These are phyloP conservation scores for Lamproptera curius DNA, from an alignment of 2,888 invertebrate genomes.

Conservation along the genomic window DNA sequence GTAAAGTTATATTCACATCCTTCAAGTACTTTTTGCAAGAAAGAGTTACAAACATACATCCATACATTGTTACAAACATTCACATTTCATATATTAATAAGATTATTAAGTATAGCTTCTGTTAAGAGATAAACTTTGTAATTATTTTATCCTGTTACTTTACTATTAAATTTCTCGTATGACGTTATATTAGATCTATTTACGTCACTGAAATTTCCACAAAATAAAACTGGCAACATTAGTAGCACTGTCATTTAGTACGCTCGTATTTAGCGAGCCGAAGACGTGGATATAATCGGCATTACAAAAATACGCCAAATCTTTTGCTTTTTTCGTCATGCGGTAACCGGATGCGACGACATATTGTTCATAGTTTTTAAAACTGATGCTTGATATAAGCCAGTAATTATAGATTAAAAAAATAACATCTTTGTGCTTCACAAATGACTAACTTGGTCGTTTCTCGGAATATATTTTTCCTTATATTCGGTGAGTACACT, in stretches of 20 bases:
- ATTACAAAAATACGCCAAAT: background rate
- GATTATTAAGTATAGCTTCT: too few relatives aligned
- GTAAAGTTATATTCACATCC: too few relatives aligned
- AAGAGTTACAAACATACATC: too few relatives aligned
- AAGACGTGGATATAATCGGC: background rate
- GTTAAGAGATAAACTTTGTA: too few relatives aligned
- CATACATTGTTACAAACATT: too few relatives aligned
- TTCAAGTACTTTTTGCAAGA: too few relatives aligned
- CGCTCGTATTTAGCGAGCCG: constrained; percentile 5
- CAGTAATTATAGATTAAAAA: background rate
- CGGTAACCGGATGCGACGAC: background rate
- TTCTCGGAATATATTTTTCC: constrained; percentile 12
- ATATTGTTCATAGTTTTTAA: background rate
- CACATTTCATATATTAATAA: too few relatives aligned
- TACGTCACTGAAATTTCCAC: constrained; percentile 2
- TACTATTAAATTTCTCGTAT: background rate
- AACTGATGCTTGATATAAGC: background rate
- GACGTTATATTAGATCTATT: background rate
- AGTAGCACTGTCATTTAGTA: constrained; percentile 2
- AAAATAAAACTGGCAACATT: background rate
- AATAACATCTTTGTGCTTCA: background rate
- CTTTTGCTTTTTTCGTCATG: too few relatives aligned
- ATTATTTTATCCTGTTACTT: too few relatives aligned
- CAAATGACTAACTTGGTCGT: constrained; percentile 9
- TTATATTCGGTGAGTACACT: constrained; percentile 11